phyloP scores from a whole-genome alignment of 2,113 vertebrate species.

The Onychorhynchus coronatus region DNA sequence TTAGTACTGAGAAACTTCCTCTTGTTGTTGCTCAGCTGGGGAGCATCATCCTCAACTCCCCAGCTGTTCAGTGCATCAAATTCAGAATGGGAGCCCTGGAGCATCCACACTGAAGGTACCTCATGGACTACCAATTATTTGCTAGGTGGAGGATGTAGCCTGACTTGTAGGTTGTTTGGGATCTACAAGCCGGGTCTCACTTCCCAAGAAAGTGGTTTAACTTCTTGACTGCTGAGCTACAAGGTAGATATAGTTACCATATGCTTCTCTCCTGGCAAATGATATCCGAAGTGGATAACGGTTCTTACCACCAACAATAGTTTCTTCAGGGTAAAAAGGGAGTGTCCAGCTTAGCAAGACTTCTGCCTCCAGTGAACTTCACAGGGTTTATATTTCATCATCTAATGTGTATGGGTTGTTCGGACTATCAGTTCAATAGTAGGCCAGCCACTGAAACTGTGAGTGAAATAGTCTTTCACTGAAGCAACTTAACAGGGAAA shows the following conservation, averaged over 20 bases:
- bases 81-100: not conserved
- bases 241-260: not conserved
- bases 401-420: not conserved
- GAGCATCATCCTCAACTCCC: not conserved
- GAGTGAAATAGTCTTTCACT: not conserved
- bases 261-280: not conserved
- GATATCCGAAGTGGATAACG: not conserved
- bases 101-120: not conserved
- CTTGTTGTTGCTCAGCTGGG: not conserved
- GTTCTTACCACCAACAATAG: not conserved
- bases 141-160: not conserved
- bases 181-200: not conserved
- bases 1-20: not conserved
- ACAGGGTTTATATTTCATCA: not conserved
- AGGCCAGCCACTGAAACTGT: not conserved
- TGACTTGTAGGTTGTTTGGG: not conserved
- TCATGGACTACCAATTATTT: not conserved
- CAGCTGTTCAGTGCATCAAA: not conserved
- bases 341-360: not conserved
- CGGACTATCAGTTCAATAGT: not conserved
- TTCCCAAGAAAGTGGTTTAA: not conserved
- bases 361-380: not conserved
- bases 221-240: not conserved
- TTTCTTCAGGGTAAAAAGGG: not conserved
- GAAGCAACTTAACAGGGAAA: not conserved